Conservation (phyloP, 2,888 invertebrate genomes). For the Coelinius sp. region DNA sequence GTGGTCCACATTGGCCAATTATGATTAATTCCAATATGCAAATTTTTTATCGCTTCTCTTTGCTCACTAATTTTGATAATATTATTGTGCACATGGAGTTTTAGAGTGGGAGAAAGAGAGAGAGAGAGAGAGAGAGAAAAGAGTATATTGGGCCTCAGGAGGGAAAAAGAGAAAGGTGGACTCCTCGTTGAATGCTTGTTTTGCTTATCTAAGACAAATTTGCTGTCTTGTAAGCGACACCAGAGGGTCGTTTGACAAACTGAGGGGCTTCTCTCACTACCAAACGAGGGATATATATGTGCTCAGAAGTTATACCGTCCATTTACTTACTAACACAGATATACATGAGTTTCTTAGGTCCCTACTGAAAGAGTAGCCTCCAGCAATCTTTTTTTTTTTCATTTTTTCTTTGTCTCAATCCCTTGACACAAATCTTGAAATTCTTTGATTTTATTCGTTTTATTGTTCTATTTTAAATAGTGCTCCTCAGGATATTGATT, state of each 20-base stretch:
- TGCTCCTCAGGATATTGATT: no score
- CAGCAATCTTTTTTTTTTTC: background rate
- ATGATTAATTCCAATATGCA: conserved; percentile 2
- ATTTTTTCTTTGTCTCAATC: background rate
- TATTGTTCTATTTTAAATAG: no score
- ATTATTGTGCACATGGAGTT: background rate
- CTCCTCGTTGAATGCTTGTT: conserved; percentile 62
- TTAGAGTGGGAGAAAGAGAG: background rate
- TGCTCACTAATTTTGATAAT: conserved; percentile 1
- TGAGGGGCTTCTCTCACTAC: conserved; percentile 50
- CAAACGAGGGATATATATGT: background rate
- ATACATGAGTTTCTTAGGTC: background rate
- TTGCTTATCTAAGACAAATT: conserved; percentile 69
- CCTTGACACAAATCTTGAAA: background rate
- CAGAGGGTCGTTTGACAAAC: conserved; percentile 67
- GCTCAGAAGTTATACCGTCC: conserved; percentile 4
- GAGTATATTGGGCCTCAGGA: background rate
- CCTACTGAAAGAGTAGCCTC: background rate
- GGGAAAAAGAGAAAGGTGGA: conserved; percentile 38
- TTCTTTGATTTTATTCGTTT: no score
- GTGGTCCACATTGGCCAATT: conserved; percentile 5
- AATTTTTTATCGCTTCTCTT: background rate
- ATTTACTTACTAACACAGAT: background rate
- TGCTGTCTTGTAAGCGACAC: conserved; percentile 68
- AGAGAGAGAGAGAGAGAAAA: background rate